phyloP scores from a whole-genome alignment of 2,888 invertebrate genomes.

The Acrocyrtus sp. region DNA sequence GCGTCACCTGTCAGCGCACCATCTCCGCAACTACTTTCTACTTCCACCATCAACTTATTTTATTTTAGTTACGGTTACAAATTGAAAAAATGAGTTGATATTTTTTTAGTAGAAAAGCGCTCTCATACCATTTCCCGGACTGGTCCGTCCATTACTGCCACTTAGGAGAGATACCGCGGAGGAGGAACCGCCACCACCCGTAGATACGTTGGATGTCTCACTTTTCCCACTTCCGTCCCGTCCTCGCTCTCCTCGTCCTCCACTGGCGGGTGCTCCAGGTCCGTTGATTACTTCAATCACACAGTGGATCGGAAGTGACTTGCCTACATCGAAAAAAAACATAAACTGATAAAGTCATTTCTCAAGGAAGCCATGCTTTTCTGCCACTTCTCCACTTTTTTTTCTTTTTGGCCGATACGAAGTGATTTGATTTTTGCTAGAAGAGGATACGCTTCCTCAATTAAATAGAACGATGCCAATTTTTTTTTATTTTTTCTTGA shows the following conservation, averaged over 20 bases:
- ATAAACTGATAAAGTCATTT: slow-evolving; percentile 1
- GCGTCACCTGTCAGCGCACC: too few species aligned
- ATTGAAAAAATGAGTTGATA: too few species aligned
- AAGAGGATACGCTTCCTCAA: too few species aligned
- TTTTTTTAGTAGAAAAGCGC: too few species aligned
- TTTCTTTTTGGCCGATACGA: too few species aligned
- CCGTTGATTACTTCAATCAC: slow-evolving; percentile 79
- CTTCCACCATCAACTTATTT: too few species aligned
- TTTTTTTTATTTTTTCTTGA: too few species aligned
- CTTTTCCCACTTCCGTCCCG: slow-evolving; percentile 64
- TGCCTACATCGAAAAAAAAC: slow-evolving; percentile 73
- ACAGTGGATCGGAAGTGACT: slow-evolving; percentile 94
- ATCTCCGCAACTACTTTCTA: too few species aligned
- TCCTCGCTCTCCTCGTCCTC: slow-evolving; percentile 23
- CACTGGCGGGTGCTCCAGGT: slow-evolving; percentile 53
- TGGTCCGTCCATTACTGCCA: slow-evolving; percentile 29
- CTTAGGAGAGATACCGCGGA: slow-evolving; percentile 26
- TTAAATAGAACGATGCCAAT: too few species aligned
- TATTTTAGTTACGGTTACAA: too few species aligned
- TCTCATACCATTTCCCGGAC: slow-evolving; percentile 37
- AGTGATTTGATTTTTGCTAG: too few species aligned
- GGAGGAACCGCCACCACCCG: slow-evolving; percentile 53
- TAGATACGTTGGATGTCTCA: slow-evolving; percentile 59
- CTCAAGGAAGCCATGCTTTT: background rate
- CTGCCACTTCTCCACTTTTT: too few species aligned